These are phyloP conservation scores for Ornithoptera priamus DNA, from an alignment of 2,888 invertebrate genomes.

Conservation along the genomic window DNA sequence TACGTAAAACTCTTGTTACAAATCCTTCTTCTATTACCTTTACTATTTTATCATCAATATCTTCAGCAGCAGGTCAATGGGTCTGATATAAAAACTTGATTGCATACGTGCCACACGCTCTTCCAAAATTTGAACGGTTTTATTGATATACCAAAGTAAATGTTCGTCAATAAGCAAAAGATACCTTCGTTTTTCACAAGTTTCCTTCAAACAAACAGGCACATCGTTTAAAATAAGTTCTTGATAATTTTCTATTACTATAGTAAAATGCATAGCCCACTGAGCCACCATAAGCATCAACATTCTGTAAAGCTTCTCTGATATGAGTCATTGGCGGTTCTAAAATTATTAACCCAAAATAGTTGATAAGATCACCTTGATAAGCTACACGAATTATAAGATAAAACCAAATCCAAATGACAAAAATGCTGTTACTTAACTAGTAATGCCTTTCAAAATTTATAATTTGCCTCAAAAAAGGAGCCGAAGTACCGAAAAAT, in stretches of 20 bases:
- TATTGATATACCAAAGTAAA: constrained; percentile 34
- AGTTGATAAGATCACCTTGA: constrained; percentile 52
- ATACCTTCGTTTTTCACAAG: constrained; percentile 48
- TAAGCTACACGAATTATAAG: constrained; percentile 56
- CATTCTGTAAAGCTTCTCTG: constrained; percentile 43
- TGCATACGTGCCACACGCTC: constrained; percentile 40
- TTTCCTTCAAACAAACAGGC: constrained; percentile 35
- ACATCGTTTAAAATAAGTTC: constrained; percentile 36
- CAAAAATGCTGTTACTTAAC: constrained; percentile 46
- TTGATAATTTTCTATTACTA: constrained; percentile 42
- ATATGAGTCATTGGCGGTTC: constrained; percentile 47
- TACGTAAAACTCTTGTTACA: constrained; percentile 35
- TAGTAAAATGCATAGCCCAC: constrained; percentile 41
- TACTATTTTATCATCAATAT: constrained; percentile 39
- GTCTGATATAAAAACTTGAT: constrained; percentile 47
- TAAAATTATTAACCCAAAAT: constrained; percentile 44
- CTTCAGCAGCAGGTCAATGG: constrained; percentile 53
- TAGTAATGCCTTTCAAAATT: constrained; percentile 45
- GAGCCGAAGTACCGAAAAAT: constrained; percentile 43
- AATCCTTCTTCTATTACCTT: constrained; percentile 47
- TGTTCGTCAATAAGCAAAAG: constrained; percentile 42
- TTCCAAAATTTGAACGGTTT: constrained; percentile 45
- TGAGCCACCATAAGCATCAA: constrained; percentile 50
- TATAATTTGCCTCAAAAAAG: constrained; percentile 52
- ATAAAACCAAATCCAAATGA: constrained; percentile 61